Evolutionary conservation across 2,797 vertebrate species (phyloP), one percentile per base, ranked within the genome.

Genomic region (Rhinichthys osculus): DNA sequence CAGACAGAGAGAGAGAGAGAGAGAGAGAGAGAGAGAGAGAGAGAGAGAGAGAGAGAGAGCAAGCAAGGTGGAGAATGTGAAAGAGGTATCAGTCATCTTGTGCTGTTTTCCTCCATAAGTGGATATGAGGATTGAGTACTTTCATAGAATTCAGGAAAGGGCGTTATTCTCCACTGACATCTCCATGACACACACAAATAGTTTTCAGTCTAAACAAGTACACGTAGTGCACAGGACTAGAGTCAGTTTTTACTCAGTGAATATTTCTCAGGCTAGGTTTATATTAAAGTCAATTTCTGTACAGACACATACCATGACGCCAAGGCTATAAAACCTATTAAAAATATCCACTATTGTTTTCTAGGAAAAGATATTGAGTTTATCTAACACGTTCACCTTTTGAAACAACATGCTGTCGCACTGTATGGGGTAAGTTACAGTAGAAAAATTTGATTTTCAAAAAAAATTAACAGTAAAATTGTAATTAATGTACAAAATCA

Each of bases 61-160:
- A 4, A 71, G 77, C 33, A 38, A 70, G 66, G 54, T 76, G 19
- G 69, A 78, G 47, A 59, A 77, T 62, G 38, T 52, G 27, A 84
- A 83, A 42, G 87, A 82, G 35, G 19, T 21, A 67, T 80, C 17
- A 27, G 17, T 47, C 30, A 71, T 78, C 33, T 50, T 59, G 19
- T 57, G 57, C 83, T 81, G 35, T 87, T 84, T 83, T 84, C 86
- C 44, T 85, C 27, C 13, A 42, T 44, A 42, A 84, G 64, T 47
- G 74, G 27, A 71, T 57, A 30, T 78, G 74, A 84, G 64, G 62
- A 70, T 70, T 78, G 35, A 54, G 17, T 44, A 57, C 23, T 71
- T 84, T 78, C 35, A 69, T 23, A 70, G 64, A 78, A 66, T 59
- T 70, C 64, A 84, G 38, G 21, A 77, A 50, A 76, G 16, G 64